Percentiles rank a stretch among this genome's conserved stretches.
phyloP scores from a whole-genome alignment of 2,888 invertebrate species.

The Thera obeliscata region DNA sequence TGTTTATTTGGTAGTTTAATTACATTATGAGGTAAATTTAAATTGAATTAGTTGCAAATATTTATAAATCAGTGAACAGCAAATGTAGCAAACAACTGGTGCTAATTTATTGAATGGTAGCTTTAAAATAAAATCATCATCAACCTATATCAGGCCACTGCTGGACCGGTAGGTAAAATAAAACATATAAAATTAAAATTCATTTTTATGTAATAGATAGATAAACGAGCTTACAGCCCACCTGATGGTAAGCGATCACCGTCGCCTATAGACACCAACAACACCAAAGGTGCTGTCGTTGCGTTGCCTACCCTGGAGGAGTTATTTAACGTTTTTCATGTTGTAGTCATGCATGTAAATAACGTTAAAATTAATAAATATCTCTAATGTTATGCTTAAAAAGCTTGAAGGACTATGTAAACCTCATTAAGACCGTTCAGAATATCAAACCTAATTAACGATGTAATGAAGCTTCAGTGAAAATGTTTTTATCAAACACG shows the following conservation, averaged over 20 bases:
- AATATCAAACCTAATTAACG: not conserved
- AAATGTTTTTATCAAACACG: not conserved
- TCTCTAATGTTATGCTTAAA: not conserved
- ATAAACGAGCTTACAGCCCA: too few species aligned
- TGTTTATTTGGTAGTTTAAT: conserved; percentile 22
- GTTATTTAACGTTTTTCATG: too few species aligned
- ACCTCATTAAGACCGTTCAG: not conserved
- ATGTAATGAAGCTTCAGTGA: not conserved
- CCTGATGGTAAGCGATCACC: too few species aligned
- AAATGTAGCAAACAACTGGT: not conserved
- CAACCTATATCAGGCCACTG: too few species aligned
- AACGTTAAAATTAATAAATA: not conserved
- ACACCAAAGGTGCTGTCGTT: too few species aligned
- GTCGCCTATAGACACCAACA: too few species aligned
- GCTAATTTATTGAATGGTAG: conserved; percentile 2
- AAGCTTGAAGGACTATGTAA: not conserved
- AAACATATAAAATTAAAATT: too few species aligned
- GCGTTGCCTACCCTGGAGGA: too few species aligned
- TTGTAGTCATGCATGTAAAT: too few species aligned
- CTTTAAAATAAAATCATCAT: not conserved
- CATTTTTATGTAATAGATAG: too few species aligned
- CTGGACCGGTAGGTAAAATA: too few species aligned
- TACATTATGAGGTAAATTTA: conserved; percentile 4
- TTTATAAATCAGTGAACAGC: conserved; percentile 8
- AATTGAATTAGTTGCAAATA: conserved; percentile 17